Base-by-base conservation (phyloP, 2,797 vertebrate genomes). In the Sebastes elongatus region DNA sequence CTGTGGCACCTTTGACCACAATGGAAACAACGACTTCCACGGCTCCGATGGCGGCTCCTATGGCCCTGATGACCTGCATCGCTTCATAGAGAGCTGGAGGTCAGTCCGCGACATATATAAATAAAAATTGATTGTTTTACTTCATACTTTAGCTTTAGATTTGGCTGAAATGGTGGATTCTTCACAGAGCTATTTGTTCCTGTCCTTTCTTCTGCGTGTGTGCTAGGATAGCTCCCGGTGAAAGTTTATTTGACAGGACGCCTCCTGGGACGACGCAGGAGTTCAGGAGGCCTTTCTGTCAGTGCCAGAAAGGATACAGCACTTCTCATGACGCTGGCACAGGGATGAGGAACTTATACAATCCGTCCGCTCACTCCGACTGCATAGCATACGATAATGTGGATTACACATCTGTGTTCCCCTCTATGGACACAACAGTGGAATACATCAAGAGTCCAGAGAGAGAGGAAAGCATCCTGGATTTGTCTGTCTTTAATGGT, bases 231-330 rank as follows among this genome's bases (percentile, higher is more conserved):
- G 86, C 92, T 74, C 93, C 95, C 9, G 94, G 95, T 28, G 94
- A 95, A 84, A 97, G 96, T 86, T 92, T 96, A 71, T 97, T 97
- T 90, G 95, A 97, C 88, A 95, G 81, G 83, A 93, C 55, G 9
- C 90, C 92, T 14, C 79, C 78, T 10, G 78, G 71, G 61, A 80
- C 72, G 2, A 78, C 87, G 6, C 84, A 70, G 64, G 86, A 91
- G 28, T 61, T 80, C 76, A 89, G 85, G 71, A 89, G 80, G 71
- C 88, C 90, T 56, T 96, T 95, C 90, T 97, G 95, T 82, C 83
- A 74, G 10, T 96, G 95, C 84, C 91, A 92, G n/a, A 94, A 86
- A 60, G 81, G 67, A 23, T 89, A 71, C 70, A 71, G 68, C 18
- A 22, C 93, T 11, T 13, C 90, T 22, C 80, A 89, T 20, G 67